Conservation (phyloP, 30 jellyfish, hydroid and myxozoan genomes). For the Aurelia aurita complex sp. Pacific region DNA sequence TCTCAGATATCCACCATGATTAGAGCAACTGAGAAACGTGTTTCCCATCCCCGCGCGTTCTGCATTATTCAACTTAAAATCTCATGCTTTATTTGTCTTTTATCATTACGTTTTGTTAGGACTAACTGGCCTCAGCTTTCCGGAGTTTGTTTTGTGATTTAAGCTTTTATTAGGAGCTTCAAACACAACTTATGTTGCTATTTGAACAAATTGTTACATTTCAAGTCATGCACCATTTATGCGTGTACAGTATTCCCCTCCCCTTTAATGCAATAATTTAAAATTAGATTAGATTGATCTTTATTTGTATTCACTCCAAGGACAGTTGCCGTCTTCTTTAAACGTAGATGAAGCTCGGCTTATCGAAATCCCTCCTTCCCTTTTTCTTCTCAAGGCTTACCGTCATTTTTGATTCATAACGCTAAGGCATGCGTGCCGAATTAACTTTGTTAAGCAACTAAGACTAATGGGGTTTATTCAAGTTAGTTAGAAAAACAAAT, state of each 20-base stretch:
- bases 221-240: too few relatives aligned
- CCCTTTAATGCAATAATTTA: constrained; percentile 23
- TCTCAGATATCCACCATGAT: neutral
- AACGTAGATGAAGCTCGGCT: constrained; percentile 31
- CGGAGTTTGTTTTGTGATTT: constrained; percentile 1
- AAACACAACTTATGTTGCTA: neutral
- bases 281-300: constrained; percentile 20
- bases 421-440: constrained; percentile 50
- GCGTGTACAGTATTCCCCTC: neutral
- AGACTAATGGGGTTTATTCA: constrained; percentile 25
- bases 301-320: constrained; percentile 14
- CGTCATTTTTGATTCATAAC: constrained; percentile 46
- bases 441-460: constrained; percentile 22
- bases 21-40: neutral
- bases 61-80: neutral
- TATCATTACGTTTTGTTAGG: neutral
- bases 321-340: constrained; percentile 50
- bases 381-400: constrained; percentile 27
- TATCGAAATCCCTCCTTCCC: constrained; percentile 56
- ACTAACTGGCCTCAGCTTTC: neutral
- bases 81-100: neutral
- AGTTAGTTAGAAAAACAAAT: constrained; percentile 44
- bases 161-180: neutral
- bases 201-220: neutral
- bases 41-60: neutral